Evolutionary conservation across 2,113 vertebrate genomes (phyloP).

Genomic region (Phodopus roborovskii): DNA sequence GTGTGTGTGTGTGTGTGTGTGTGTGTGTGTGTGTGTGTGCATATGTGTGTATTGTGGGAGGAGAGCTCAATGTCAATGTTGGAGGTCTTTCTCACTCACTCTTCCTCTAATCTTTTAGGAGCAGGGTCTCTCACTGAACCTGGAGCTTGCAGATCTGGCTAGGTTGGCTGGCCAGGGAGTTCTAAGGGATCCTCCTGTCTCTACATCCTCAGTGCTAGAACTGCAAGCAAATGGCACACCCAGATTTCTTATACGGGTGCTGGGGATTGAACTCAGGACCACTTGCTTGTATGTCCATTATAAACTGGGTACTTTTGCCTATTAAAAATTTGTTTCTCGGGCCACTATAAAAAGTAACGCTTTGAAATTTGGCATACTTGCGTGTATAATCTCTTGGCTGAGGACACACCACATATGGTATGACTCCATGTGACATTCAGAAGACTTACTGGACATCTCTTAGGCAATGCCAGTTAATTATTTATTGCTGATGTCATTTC

Average conservation of each 20-base stretch:
- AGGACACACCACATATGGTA: neutral
- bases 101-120: neutral
- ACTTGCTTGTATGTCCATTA: neutral
- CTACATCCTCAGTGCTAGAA: too few species aligned
- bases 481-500: neutral
- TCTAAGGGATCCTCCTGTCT: neutral
- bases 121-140: neutral
- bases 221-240: neutral
- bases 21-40: neutral
- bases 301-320: neutral
- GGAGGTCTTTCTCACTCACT: neutral
- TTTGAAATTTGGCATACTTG: neutral
- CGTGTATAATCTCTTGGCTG: neutral
- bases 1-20: neutral
- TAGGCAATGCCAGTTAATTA: neutral
- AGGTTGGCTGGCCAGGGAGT: neutral
- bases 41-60: too few species aligned
- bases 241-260: neutral
- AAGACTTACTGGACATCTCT: constrained; percentile 21
- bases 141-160: too few species aligned
- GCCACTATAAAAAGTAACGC: constrained; percentile 11
- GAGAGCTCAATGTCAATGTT: neutral
- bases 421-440: neutral
- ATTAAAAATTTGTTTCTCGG: neutral
- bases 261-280: neutral